Conservation (phyloP, 1,140 invertebrate species). For the Hypothenemus hampei region DNA sequence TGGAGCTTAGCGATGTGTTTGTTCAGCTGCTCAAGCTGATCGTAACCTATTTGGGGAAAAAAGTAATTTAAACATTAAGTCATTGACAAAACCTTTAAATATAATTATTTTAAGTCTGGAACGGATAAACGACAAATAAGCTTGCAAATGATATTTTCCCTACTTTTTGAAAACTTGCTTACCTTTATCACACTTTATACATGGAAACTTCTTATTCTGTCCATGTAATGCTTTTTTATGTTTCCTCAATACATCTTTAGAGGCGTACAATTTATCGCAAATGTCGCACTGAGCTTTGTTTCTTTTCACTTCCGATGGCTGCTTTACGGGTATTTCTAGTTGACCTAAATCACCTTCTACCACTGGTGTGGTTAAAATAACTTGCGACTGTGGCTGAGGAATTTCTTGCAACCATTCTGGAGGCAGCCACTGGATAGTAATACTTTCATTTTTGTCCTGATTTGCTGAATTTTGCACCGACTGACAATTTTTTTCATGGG, state of each 20-base stretch:
- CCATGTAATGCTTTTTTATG: constrained; percentile 38
- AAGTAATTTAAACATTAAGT: neutral
- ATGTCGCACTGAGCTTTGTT: constrained; percentile 37
- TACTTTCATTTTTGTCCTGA: too few relatives aligned
- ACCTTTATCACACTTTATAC: constrained; percentile 51
- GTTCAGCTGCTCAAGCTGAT: constrained; percentile 54
- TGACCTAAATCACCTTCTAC: too few relatives aligned
- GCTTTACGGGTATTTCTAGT: neutral
- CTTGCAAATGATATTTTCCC: neutral
- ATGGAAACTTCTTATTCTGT: constrained; percentile 38
- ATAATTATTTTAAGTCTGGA: too few relatives aligned
- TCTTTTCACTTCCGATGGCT: neutral
- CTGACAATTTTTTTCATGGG: constrained; percentile 48
- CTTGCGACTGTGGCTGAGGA: too few relatives aligned
- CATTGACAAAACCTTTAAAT: too few relatives aligned
- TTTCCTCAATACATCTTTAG: constrained; percentile 38
- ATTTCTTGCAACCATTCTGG: too few relatives aligned
- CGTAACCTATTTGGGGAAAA: constrained; percentile 45
- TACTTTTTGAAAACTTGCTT: neutral
- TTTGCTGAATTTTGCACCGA: too few relatives aligned
- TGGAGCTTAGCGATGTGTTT: constrained; percentile 67
- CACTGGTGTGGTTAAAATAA: too few relatives aligned
- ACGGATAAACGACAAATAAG: too few relatives aligned
- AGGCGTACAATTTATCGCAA: constrained; percentile 38
- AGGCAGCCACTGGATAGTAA: too few relatives aligned